Conservation (phyloP, 1,140 invertebrate genomes). For the Trichonephila clavipes region DNA sequence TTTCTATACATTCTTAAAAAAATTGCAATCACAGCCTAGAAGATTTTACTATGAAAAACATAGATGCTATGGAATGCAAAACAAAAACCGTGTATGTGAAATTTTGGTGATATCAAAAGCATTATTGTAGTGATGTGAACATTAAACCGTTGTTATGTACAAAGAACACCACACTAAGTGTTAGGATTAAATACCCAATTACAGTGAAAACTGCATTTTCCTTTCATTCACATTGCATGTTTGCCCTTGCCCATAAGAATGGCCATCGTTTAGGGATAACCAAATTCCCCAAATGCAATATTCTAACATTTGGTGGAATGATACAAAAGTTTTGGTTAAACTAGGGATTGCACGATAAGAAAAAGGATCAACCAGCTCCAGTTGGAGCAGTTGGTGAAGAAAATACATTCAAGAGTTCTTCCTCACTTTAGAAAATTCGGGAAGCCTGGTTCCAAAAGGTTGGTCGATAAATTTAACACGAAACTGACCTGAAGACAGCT, state of each 20-base stretch:
- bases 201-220: conserved; percentile 10
- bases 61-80: conserved; percentile 45
- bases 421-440: background rate
- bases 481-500: conserved; percentile 16
- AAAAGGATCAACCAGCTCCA: background rate
- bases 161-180: conserved; percentile 29
- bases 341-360: conserved; percentile 45
- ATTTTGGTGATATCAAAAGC: conserved; percentile 26
- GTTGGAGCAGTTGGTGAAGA: background rate
- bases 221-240: conserved; percentile 43
- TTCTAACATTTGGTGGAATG: conserved; percentile 30
- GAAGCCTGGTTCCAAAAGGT: background rate
- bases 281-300: conserved; percentile 20
- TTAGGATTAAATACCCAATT: background rate
- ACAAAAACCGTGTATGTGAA: conserved; percentile 25
- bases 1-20: conserved; percentile 45
- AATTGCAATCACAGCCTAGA: conserved; percentile 62
- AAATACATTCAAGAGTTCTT: background rate
- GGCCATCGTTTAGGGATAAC: background rate
- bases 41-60: conserved; percentile 1
- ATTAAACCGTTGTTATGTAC: conserved; percentile 7
- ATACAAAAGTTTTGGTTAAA: conserved; percentile 21
- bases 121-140: conserved; percentile 30
- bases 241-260: conserved; percentile 10
- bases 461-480: background rate